Conservation (phyloP, 1,140 invertebrate genomes). For the Neodiprion fabricii region DNA sequence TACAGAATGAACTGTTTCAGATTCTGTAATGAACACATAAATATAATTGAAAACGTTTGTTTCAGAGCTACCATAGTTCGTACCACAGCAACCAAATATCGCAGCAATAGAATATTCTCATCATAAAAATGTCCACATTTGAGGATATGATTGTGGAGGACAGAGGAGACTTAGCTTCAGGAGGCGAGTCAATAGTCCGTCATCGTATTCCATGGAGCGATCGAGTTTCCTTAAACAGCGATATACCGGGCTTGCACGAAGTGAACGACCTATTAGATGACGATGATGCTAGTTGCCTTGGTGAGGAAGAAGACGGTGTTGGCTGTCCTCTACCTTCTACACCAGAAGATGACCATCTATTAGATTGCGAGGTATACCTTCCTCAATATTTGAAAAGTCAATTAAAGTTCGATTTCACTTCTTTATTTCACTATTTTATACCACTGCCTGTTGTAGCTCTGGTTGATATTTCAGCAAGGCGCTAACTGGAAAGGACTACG, state of each 20-base stretch:
- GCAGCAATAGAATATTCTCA: neutral
- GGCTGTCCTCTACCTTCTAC: constrained; percentile 85
- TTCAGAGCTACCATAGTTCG: no score
- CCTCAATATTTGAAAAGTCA: constrained; percentile 19
- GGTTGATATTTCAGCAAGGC: constrained; percentile 6
- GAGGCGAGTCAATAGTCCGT: constrained; percentile 39
- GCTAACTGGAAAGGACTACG: neutral
- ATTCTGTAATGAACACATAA: no score
- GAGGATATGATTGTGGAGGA: constrained; percentile 45
- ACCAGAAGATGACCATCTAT: constrained; percentile 82
- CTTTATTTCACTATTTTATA: neutral
- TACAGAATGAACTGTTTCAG: no score
- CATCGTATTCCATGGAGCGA: constrained; percentile 58
- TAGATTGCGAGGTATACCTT: constrained; percentile 73
- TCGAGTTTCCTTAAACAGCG: constrained; percentile 48
- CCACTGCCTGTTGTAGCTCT: neutral
- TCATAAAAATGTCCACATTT: constrained; percentile 37
- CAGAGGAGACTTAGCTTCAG: constrained; percentile 29
- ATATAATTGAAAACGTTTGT: no score
- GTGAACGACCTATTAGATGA: constrained; percentile 65
- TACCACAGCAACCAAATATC: neutral
- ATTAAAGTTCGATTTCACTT: neutral
- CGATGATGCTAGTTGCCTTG: constrained; percentile 66
- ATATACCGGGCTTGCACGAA: constrained; percentile 54
- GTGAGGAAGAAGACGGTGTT: constrained; percentile 78